Base-by-base conservation (phyloP, 2,888 invertebrate genomes). In the Epirrita christyi region DNA sequence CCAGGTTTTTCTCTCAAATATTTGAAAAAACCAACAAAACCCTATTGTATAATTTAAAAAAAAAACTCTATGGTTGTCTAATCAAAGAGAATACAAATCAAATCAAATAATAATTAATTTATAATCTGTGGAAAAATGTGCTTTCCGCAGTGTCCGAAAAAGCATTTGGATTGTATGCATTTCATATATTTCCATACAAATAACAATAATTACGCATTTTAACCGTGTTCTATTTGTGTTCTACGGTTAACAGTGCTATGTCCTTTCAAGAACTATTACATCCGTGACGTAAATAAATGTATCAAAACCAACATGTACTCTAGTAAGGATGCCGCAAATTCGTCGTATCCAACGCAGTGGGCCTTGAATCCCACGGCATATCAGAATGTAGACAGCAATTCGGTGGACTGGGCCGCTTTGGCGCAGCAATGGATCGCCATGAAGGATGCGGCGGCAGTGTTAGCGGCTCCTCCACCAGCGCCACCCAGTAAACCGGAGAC, bases 381-480 rank as follows among this genome's bases (percentile, higher is more conserved):
- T 85, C 96, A 96, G 89, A 96, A 96, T 85, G 93, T 97, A 84
- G 94, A 96, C 70, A 95, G 95, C 74, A 97, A 96, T 80, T 94
- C 96, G 88, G 98, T 98, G 59, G 98, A 99, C 85, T 99, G 99
- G 98, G 98, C 98, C 9, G 96, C 97, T 29, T 92, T 99, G 75
- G 98, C 98, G 27, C 98, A 98, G 80, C 98, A 98, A 94, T 98
- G 99, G 98, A 98, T 99, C 70, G 97, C 97, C 81, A 98, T 98
- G 97, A 97, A 98, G 80, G 96, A 97, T 76, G 94, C 95, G 7
- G 86, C 92, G 41, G 92, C 92, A 36, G 93, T 94, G 36, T 93
- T 94, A 36, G 87, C 94, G 40, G 93, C 93, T 6, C 93, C 94
- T 14, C 93, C 94, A 37, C 94, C 94, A 38, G 59, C 59, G 8